Evolutionary conservation across 2,888 invertebrate genomes (phyloP).

Genomic region (Odontocolon sp.): DNA sequence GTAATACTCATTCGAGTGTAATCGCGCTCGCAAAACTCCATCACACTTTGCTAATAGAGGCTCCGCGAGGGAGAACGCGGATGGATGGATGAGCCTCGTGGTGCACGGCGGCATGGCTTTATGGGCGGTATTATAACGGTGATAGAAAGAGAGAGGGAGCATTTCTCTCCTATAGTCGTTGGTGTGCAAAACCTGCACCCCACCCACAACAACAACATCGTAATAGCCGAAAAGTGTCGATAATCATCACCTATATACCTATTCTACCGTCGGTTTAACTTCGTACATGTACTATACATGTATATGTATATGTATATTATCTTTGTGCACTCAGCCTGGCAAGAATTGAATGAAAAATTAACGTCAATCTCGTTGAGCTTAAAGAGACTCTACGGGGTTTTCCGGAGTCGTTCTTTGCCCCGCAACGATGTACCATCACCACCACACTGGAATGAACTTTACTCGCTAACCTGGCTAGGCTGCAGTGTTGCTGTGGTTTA

Average conservation of each 20-base stretch:
- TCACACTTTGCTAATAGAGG: conserved; percentile 81
- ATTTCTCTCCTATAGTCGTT: conserved; percentile 8
- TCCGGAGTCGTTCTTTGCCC: conserved; percentile 2
- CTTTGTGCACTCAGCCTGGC: conserved; percentile 22
- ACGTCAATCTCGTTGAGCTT: conserved; percentile 51
- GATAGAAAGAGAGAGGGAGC: conserved; percentile 26
- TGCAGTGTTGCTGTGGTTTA: no score
- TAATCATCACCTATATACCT: conserved; percentile 61
- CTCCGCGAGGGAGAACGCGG: conserved; percentile 71
- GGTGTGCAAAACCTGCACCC: conserved; percentile 29
- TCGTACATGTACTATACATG: neutral
- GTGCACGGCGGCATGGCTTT: conserved; percentile 66
- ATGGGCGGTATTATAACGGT: conserved; percentile 63
- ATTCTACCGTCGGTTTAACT: conserved; percentile 8
- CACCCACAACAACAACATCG: conserved; percentile 28
- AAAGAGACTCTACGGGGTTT: conserved; percentile 25
- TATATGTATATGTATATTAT: conserved; percentile 7
- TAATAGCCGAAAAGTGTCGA: conserved; percentile 71
- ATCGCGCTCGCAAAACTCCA: conserved; percentile 82
- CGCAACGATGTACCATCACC: neutral
- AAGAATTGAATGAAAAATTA: conserved; percentile 55
- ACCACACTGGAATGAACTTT: neutral
- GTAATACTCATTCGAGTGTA: conserved; percentile 81
- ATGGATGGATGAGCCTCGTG: conserved; percentile 70
- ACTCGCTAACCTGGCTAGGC: no score